Percentiles rank a stretch among this genome's conserved stretches.
These are phyloP conservation scores for Boulengeromyrus knoepffleri DNA, from an alignment of 2,113 vertebrate species.

Conservation along the genomic window DNA sequence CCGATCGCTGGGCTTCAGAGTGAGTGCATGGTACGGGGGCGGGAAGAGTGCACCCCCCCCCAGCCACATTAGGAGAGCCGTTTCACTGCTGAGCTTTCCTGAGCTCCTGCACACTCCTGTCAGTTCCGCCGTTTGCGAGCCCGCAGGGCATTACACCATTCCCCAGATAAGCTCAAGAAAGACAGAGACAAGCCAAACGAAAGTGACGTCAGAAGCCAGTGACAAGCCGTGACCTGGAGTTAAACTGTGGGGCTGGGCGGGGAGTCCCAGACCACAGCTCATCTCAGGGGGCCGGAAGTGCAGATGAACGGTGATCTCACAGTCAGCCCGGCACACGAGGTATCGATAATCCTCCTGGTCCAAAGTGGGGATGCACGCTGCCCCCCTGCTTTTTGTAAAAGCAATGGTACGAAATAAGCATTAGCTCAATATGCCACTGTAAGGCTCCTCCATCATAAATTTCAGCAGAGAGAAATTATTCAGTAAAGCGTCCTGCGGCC, in stretches of 20 bases:
- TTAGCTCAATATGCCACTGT: not conserved
- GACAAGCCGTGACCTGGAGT: not conserved
- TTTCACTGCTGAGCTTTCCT: not conserved
- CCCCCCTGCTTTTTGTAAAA: not conserved
- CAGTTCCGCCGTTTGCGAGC: not conserved
- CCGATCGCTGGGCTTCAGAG: not conserved
- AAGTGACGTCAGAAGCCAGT: not conserved
- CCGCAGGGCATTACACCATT: not conserved
- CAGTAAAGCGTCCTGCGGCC: not conserved
- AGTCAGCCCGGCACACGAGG: not conserved
- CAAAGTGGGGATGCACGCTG: not conserved
- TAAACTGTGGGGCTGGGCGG: not conserved
- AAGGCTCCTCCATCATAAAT: not conserved
- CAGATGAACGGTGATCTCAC: not conserved
- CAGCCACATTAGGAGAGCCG: not conserved
- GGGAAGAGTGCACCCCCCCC: not conserved
- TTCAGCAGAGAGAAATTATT: slow-evolving; percentile 5
- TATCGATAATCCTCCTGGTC: slow-evolving; percentile 5
- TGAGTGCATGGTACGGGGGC: not conserved
- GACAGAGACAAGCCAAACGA: not conserved
- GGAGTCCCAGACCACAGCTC: not conserved
- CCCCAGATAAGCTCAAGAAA: not conserved
- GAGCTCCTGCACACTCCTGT: not conserved
- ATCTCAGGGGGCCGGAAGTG: not conserved
- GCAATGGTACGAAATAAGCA: not conserved